phyloP scores from a whole-genome alignment of 1,140 invertebrate species.

The Cotesia glomerata region DNA sequence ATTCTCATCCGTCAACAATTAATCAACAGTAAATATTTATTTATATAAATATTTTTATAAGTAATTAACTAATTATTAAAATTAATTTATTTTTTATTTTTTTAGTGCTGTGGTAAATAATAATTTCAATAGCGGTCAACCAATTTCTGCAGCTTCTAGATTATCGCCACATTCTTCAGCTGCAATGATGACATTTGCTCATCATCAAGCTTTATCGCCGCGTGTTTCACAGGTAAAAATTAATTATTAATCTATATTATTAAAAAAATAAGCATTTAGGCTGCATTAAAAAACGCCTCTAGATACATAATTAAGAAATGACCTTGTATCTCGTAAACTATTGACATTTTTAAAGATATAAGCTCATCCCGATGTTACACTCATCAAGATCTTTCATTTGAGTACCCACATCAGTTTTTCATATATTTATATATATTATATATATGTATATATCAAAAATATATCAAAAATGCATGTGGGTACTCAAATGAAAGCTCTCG shows the following conservation, averaged over 20 bases:
- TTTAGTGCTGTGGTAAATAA: conserved; percentile 56
- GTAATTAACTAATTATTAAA: neutral
- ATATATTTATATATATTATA: no score
- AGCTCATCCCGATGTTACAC: no score
- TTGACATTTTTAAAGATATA: no score
- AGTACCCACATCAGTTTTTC: no score
- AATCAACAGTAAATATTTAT: conserved; percentile 54
- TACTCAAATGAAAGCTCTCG: no score
- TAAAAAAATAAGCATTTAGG: no score
- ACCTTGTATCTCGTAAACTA: no score
- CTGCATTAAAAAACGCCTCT: no score
- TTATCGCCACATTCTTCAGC: conserved; percentile 60
- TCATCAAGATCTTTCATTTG: no score
- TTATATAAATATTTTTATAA: conserved; percentile 7
- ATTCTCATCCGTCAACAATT: conserved; percentile 59
- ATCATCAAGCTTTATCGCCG: conserved; percentile 60
- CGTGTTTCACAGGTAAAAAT: conserved; percentile 54
- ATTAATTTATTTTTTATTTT: conserved; percentile 11
- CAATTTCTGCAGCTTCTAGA: conserved; percentile 54
- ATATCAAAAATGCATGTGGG: no score
- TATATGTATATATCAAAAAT: no score
- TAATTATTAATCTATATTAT: neutral
- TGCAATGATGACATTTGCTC: conserved; percentile 56
- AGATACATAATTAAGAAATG: no score
- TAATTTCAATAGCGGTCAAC: conserved; percentile 59